Conservation (phyloP, 2,113 vertebrate genomes). For the Redunca redunca region DNA sequence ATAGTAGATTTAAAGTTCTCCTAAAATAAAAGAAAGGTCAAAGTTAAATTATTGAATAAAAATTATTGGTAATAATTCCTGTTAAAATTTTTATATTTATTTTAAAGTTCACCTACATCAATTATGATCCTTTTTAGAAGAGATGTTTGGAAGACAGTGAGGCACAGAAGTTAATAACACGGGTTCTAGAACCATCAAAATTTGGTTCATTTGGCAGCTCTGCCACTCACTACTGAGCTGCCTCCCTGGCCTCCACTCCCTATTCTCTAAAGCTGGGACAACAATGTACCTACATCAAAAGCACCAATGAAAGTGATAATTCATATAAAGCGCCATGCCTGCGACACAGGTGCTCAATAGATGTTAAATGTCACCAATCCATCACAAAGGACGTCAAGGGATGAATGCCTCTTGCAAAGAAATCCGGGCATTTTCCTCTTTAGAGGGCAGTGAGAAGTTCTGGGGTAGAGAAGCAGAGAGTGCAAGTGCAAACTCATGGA, state of each 20-base stretch:
- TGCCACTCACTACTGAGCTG: not conserved
- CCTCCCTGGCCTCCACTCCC: not conserved
- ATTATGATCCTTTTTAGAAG: not conserved
- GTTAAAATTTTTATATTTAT: not conserved
- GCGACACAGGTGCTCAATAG: not conserved
- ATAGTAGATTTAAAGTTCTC: not conserved
- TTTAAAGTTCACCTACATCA: not conserved
- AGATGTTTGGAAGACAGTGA: not conserved
- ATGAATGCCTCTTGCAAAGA: not conserved
- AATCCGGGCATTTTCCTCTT: not conserved
- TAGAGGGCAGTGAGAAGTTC: not conserved
- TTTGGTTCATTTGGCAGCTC: not conserved
- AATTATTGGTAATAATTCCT: not conserved
- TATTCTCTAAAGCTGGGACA: not conserved
- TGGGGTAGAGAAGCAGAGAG: not conserved
- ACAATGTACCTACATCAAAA: not conserved
- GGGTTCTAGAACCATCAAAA: not conserved
- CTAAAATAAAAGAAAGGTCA: not conserved
- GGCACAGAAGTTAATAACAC: not conserved
- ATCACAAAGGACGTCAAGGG: not conserved
- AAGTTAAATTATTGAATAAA: not conserved
- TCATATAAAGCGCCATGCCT: not conserved
- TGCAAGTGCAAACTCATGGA: not conserved
- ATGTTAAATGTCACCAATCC: not conserved
- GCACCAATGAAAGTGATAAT: not conserved